These are phyloP conservation scores for Papilio elwesi DNA, from an alignment of 2,888 invertebrate genomes.

Conservation along the genomic window DNA sequence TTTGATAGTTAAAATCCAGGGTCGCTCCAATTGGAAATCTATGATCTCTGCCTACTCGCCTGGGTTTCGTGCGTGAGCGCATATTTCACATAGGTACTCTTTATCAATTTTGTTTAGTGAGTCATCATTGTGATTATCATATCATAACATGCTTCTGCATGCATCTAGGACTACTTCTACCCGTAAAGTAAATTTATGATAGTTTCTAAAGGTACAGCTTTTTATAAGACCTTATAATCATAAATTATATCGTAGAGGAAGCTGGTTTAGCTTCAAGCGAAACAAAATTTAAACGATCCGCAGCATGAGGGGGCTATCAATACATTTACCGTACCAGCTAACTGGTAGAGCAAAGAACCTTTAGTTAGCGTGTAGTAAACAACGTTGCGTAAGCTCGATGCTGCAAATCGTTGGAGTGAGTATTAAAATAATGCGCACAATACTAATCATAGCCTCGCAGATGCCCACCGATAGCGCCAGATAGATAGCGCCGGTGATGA, in stretches of 20 bases:
- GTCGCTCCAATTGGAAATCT: too few species aligned
- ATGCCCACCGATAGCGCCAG: conserved; percentile 61
- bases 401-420: conserved; percentile 57
- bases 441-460: conserved; percentile 66
- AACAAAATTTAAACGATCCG: not conserved
- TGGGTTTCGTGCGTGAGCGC: too few species aligned
- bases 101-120: too few species aligned
- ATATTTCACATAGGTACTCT: too few species aligned
- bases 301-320: not conserved
- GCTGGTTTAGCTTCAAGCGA: conserved; percentile 5
- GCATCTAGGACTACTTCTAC: too few species aligned
- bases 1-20: too few species aligned
- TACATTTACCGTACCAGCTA: conserved; percentile 1
- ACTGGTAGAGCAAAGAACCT: conserved; percentile 19
- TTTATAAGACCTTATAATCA: too few species aligned
- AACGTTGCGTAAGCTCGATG: conserved; percentile 47
- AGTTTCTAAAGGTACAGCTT: too few species aligned
- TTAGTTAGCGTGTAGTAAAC: conserved; percentile 29
- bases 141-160: too few species aligned
- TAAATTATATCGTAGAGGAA: not conserved
- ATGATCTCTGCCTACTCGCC: too few species aligned
- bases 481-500: conserved; percentile 64
- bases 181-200: too few species aligned
- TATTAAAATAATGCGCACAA: conserved; percentile 72
- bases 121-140: too few species aligned